Evolutionary conservation across 2,888 invertebrate species (phyloP).

Genomic region (Notodonta ziczac): DNA sequence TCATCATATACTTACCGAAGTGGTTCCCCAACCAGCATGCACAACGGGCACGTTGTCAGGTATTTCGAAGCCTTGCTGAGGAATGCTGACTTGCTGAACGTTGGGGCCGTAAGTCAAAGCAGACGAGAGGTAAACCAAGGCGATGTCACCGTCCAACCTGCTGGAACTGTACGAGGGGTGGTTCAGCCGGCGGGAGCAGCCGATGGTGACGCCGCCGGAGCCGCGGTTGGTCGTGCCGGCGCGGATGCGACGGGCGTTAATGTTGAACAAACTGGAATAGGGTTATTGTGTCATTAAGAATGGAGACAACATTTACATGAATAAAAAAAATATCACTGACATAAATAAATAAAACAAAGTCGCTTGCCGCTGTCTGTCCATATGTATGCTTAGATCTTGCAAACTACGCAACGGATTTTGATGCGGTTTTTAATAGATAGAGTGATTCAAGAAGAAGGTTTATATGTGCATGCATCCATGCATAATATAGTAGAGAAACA

Average conservation of each 20-base stretch:
- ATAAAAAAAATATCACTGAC: too few relatives aligned
- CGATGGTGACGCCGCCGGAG: slow-evolving; percentile 38
- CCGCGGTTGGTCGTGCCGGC: slow-evolving; percentile 44
- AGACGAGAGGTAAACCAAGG: slow-evolving; percentile 33
- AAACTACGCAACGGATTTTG: too few relatives aligned
- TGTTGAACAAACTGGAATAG: slow-evolving; percentile 20
- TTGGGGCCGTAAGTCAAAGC: slow-evolving; percentile 24
- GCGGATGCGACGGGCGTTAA: slow-evolving; percentile 42
- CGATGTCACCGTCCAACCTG: slow-evolving; percentile 45
- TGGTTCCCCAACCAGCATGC: slow-evolving; percentile 52
- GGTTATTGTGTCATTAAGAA: background rate
- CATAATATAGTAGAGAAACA: too few relatives aligned
- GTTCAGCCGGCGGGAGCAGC: slow-evolving; percentile 29
- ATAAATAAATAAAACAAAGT: too few relatives aligned
- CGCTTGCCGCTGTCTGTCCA: too few relatives aligned
- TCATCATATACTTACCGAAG: slow-evolving; percentile 32
- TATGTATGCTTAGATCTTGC: too few relatives aligned
- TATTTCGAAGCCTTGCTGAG: slow-evolving; percentile 20
- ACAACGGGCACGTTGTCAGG: slow-evolving; percentile 39
- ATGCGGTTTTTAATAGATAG: too few relatives aligned
- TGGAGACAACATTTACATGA: too few relatives aligned
- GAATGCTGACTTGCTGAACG: slow-evolving; percentile 31
- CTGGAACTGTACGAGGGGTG: slow-evolving; percentile 42
- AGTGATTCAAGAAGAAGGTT: too few relatives aligned
- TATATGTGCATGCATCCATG: too few relatives aligned